Conservation (phyloP, 2,797 vertebrate species). For the Sebastes matsubarae region DNA sequence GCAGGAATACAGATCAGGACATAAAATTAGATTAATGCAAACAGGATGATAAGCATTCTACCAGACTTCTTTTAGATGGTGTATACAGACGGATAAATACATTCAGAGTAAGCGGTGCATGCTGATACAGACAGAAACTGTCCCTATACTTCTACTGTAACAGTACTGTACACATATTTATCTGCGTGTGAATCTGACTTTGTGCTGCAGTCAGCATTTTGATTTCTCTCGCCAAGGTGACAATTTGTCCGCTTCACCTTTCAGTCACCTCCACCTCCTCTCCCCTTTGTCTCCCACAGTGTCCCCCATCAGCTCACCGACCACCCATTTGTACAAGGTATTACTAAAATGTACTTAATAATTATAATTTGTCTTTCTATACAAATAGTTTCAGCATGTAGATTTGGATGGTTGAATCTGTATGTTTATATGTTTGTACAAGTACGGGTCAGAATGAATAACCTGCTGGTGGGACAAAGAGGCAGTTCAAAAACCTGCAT, state of each 20-base stretch:
- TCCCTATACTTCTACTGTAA: not conserved
- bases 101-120: not conserved
- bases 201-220: slow-evolving; percentile 48
- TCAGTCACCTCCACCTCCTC: not conserved
- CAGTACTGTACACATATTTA: not conserved
- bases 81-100: not conserved
- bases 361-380: not conserved
- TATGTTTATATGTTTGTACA: not conserved
- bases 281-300: slow-evolving; percentile 4
- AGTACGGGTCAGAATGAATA: not conserved
- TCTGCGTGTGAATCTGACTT: slow-evolving; percentile 12
- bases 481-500: not conserved
- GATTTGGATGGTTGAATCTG: not conserved
- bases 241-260: slow-evolving; percentile 24
- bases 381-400: not conserved
- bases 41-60: not conserved
- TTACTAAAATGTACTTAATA: not conserved
- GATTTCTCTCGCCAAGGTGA: slow-evolving; percentile 38
- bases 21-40: not conserved
- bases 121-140: not conserved
- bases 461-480: slow-evolving; percentile 3
- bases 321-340: not conserved
- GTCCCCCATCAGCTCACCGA: not conserved
- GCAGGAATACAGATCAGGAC: not conserved
- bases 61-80: not conserved